phyloP scores from a whole-genome alignment of 2,888 invertebrate genomes.

The Lasius fuliginosus region DNA sequence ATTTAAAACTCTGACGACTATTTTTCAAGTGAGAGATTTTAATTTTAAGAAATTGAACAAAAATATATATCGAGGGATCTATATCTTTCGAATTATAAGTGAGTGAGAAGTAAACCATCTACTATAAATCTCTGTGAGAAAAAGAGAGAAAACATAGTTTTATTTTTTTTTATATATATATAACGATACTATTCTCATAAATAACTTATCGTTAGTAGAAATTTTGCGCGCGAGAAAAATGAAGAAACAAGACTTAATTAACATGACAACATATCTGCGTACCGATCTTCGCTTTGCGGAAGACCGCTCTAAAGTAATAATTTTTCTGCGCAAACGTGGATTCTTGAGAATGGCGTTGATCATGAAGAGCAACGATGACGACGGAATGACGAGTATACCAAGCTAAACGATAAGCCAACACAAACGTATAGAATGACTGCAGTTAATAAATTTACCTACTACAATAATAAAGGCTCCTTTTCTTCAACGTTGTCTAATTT shows the following conservation, averaged over 20 bases:
- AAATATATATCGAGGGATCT: neutral
- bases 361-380: conserved; percentile 64
- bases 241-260: conserved; percentile 66
- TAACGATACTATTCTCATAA: conserved; percentile 54
- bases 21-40: neutral
- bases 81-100: neutral
- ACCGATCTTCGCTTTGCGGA: conserved; percentile 67
- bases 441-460: conserved; percentile 19
- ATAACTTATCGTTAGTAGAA: conserved; percentile 54
- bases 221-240: conserved; percentile 49
- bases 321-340: conserved; percentile 58
- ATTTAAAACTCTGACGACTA: neutral
- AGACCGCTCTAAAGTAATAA: conserved; percentile 65
- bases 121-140: conserved; percentile 46
- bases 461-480: neutral
- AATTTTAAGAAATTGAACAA: neutral
- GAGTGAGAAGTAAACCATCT: conserved; percentile 2
- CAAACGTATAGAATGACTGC: neutral
- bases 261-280: conserved; percentile 43
- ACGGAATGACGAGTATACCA: conserved; percentile 34
- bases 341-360: conserved; percentile 44
- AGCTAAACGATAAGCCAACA: conserved; percentile 4
- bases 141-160: conserved; percentile 2
- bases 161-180: neutral
- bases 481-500: neutral